Evolutionary conservation across 2,797 vertebrate species (phyloP).

Genomic region (Leptatherina wallacei): DNA sequence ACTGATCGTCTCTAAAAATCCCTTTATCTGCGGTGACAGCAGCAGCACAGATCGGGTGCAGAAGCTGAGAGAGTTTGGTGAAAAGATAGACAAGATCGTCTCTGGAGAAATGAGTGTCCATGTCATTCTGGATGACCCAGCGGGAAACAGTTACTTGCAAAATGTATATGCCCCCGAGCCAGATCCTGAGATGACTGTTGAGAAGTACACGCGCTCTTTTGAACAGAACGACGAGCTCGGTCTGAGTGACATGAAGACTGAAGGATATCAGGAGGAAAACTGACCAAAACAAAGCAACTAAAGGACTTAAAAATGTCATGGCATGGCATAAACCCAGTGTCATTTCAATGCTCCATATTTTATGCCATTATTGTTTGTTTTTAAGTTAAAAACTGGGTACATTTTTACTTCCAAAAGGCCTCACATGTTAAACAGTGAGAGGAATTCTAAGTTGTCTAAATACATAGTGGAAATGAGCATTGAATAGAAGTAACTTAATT

Average conservation of each 20-base stretch:
- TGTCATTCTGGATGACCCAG: slow-evolving; percentile 90
- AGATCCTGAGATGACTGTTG: slow-evolving; percentile 89
- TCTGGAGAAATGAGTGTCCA: slow-evolving; percentile 81
- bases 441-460: slow-evolving; percentile 45
- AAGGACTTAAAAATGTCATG: background rate
- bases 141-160: slow-evolving; percentile 98
- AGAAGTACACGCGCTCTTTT: slow-evolving; percentile 87
- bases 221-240: slow-evolving; percentile 96
- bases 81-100: slow-evolving; percentile 86
- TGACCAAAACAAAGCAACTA: slow-evolving; percentile 6
- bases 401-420: slow-evolving; percentile 5
- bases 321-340: slow-evolving; percentile 2
- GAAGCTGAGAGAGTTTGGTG: slow-evolving; percentile 86
- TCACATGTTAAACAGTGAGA: background rate
- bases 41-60: slow-evolving; percentile 51
- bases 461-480: slow-evolving; percentile 4
- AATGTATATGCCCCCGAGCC: slow-evolving; percentile 93
- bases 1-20: slow-evolving; percentile 90
- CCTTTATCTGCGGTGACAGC: slow-evolving; percentile 93
- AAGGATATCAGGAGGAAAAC: slow-evolving; percentile 82
- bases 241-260: slow-evolving; percentile 95
- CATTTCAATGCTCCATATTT: slow-evolving; percentile 22
- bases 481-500: background rate
- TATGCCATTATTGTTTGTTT: slow-evolving; percentile 8
- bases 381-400: slow-evolving; percentile 42